Evolutionary conservation across 2,888 invertebrate species (phyloP).

Genomic region (Eupithecia vulgata): DNA sequence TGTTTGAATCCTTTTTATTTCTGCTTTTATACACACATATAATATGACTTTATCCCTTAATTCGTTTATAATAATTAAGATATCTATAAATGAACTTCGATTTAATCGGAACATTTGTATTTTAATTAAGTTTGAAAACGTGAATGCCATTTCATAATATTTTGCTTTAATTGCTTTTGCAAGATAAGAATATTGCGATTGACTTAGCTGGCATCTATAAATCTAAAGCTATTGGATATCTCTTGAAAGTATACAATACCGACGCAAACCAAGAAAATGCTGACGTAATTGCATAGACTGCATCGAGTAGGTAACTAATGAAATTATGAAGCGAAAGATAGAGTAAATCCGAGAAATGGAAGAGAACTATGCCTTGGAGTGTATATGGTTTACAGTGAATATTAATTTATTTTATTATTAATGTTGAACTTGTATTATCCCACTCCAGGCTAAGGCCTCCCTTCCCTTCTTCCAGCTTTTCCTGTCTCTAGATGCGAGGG

Average conservation of each 20-base stretch:
- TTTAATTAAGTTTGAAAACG: neutral
- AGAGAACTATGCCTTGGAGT: neutral
- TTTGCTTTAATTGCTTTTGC: neutral
- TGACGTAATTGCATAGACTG: neutral
- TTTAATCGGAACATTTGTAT: neutral
- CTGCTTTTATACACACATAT: conserved; percentile 56
- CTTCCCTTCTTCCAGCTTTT: too few relatives aligned
- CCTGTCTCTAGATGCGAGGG: too few relatives aligned
- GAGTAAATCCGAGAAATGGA: neutral
- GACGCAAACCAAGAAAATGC: neutral
- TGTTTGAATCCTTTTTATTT: conserved; percentile 52
- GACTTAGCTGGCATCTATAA: neutral
- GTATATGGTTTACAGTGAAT: neutral
- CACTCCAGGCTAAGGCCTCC: too few relatives aligned
- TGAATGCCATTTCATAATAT: neutral
- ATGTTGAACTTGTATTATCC: too few relatives aligned
- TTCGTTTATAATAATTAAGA: conserved; percentile 33
- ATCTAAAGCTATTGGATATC: neutral
- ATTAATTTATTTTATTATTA: neutral
- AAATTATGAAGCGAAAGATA: neutral
- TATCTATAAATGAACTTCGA: neutral
- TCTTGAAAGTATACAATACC: neutral
- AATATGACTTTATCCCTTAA: conserved; percentile 76
- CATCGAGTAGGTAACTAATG: neutral
- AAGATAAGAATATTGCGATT: neutral